These are phyloP conservation scores for Poecile montanus DNA, from an alignment of 2,797 vertebrate species.

Conservation along the genomic window DNA sequence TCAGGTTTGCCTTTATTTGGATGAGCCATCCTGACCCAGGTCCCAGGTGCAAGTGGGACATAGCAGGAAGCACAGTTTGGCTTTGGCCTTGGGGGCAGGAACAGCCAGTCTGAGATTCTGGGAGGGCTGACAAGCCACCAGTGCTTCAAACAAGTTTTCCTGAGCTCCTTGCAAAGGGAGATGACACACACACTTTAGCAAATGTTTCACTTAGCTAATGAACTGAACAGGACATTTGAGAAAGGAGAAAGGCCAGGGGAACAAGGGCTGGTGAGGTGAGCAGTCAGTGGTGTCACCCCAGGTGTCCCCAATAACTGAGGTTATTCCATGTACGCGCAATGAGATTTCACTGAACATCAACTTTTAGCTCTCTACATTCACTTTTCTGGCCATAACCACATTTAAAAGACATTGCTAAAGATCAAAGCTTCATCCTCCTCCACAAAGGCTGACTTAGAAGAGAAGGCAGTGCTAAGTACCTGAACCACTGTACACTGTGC, in stretches of 20 bases:
- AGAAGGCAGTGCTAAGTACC: constrained; percentile 32
- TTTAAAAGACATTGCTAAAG: constrained; percentile 70
- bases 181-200: background rate
- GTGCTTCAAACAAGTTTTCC: background rate
- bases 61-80: background rate
- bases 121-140: background rate
- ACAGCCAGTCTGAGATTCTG: background rate
- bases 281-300: background rate
- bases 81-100: background rate
- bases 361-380: constrained; percentile 45
- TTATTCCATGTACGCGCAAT: background rate
- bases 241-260: background rate
- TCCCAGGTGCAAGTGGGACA: background rate
- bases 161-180: background rate
- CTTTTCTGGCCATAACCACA: constrained; percentile 74
- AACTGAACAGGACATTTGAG: background rate
- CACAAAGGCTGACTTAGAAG: constrained; percentile 58
- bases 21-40: background rate
- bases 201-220: background rate
- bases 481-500: background rate
- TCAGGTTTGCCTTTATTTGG: background rate
- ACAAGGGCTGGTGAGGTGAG: background rate
- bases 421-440: constrained; percentile 75
- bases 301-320: background rate
- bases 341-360: constrained; percentile 12